Evolutionary conservation across 2,888 invertebrate genomes (phyloP), one percentile per base, ranked within the genome.

Genomic region (Spicauda simplicius): DNA sequence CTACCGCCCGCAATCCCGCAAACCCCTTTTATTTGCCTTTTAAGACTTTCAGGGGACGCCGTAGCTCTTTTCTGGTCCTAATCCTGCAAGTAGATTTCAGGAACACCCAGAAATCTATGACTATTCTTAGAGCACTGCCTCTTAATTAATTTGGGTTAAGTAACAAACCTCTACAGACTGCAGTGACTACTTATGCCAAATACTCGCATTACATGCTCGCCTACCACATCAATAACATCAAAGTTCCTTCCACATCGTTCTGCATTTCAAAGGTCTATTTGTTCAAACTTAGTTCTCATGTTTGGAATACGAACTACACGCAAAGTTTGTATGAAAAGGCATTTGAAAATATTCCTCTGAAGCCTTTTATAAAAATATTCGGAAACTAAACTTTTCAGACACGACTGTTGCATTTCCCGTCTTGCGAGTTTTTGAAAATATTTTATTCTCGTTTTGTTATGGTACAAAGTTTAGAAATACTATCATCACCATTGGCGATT

Each of bases 241-340:
- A 18, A 18, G 0, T 2, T 50, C 6, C 18, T 50, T 0, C 50
- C 10, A 10, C 18, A 6, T 50, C 8, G 10, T 18, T 50, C 14
- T 45, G 45, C 45, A 2, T 45, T 45, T 45, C n/a, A 45, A 5
- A 45, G 45, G 14, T 45, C 18, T 16, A 50, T 50, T 18, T 33
- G 18, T 56, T 12, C 55, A 55, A 25, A 37, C 33, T 33, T 55
- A 33, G 7, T 30, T 16, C 33, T 33, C 33, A 11, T 18, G n/a
- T 30, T 56, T n/a, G 16, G 18, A 56, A 56, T 11, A 16, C 16
- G 33, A 56, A 18, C 50, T 50, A 50, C 50, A 50, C n/a, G 11
- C n/a, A 56, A 56, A 56, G 55, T 56, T 33, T 18, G 50, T 56
- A 33, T 37, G 55, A 56, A 56, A n/a, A 56, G 55, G 33, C 55